phyloP scores from a whole-genome alignment of 2,113 vertebrate genomes.

The Lophius piscatorius region DNA sequence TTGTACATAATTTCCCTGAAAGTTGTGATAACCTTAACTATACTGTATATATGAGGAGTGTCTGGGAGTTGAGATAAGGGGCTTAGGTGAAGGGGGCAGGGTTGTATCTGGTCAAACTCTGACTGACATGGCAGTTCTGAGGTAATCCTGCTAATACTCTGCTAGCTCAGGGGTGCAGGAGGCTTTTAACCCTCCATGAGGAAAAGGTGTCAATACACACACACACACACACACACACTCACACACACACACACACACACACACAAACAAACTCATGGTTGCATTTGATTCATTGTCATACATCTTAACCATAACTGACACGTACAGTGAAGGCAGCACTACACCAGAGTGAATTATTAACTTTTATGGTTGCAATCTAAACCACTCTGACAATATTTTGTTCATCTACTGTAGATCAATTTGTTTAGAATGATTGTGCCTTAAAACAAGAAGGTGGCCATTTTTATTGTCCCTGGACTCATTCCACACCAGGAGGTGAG shows the following conservation, averaged over 20 bases:
- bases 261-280: conserved; percentile 4
- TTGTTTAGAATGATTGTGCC: conserved; percentile 23
- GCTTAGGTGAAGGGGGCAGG: conserved; percentile 67
- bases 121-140: conserved; percentile 74
- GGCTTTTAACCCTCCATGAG: conserved; percentile 62
- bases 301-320: not conserved
- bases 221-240: conserved; percentile 12
- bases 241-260: conserved; percentile 15
- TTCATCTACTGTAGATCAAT: conserved; percentile 18
- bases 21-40: too few species aligned
- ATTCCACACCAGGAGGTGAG: conserved; percentile 2
- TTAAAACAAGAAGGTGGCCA: conserved; percentile 15
- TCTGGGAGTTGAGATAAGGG: conserved; percentile 77
- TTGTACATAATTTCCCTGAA: too few species aligned
- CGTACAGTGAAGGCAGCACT: not conserved
- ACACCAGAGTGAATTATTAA: conserved; percentile 30
- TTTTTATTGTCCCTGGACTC: conserved; percentile 16
- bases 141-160: conserved; percentile 79
- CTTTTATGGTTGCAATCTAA: conserved; percentile 33
- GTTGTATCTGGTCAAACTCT: conserved; percentile 69
- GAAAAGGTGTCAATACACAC: conserved; percentile 42
- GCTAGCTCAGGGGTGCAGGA: conserved; percentile 67
- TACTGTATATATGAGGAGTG: too few species aligned
- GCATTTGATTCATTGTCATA: conserved; percentile 15
- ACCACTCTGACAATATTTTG: conserved; percentile 18